A percentile compares a stretch with the other conserved stretches of the same genome.
phyloP scores from a whole-genome alignment of 2,797 vertebrate species.

The Todus mexicanus region DNA sequence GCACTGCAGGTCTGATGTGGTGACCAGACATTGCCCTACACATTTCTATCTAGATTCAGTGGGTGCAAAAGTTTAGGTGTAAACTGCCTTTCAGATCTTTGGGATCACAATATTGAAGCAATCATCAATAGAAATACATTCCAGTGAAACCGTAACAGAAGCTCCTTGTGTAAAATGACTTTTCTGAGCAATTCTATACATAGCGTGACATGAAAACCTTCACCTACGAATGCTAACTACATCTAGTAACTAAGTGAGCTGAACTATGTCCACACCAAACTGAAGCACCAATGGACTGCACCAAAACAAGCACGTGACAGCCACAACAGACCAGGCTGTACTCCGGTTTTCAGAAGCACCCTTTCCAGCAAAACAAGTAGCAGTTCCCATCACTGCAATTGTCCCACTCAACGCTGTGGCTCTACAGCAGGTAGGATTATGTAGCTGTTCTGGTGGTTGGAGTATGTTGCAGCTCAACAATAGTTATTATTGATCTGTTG shows the following conservation, averaged over 20 bases:
- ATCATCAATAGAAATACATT: background rate
- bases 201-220: background rate
- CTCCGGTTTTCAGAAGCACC: background rate
- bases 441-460: background rate
- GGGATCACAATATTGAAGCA: conserved; percentile 18
- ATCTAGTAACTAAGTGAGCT: background rate
- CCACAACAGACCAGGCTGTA: background rate
- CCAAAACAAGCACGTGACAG: background rate
- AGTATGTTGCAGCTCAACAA: background rate
- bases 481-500: background rate
- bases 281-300: background rate
- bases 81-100: conserved; percentile 15
- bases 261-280: background rate
- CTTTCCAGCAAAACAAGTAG: background rate
- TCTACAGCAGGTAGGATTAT: background rate
- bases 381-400: background rate
- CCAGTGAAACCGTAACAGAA: background rate
- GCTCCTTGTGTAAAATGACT: background rate
- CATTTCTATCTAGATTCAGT: conserved; percentile 18
- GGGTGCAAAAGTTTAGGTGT: background rate
- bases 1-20: conserved; percentile 10
- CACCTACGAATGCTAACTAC: background rate
- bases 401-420: background rate
- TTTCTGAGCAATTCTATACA: background rate
- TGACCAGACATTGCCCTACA: background rate